phyloP scores from a whole-genome alignment of 2,113 vertebrate genomes.

The Mus spicilegus region DNA sequence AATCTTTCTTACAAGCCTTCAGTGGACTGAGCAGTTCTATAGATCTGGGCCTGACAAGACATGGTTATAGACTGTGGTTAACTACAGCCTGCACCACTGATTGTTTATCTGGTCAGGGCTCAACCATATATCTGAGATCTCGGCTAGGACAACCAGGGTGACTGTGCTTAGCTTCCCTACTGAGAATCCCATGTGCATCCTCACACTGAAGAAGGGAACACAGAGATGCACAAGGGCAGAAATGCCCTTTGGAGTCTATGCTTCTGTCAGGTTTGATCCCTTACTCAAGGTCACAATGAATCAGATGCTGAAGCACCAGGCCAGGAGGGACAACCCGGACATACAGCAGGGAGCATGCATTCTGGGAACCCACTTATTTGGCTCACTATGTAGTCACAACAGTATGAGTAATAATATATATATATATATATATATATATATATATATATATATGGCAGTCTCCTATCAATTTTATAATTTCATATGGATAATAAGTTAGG shows the following conservation, averaged over 20 bases:
- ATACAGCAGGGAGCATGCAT: background rate
- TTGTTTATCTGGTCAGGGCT: background rate
- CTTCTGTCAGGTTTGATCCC: background rate
- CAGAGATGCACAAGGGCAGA: background rate
- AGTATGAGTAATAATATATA: slow-evolving; percentile 85
- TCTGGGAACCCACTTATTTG: background rate
- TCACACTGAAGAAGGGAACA: background rate
- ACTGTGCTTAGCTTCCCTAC: background rate
- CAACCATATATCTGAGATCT: background rate
- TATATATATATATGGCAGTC: slow-evolving; percentile 91
- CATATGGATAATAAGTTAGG: slow-evolving; percentile 95
- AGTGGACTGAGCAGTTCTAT: background rate
- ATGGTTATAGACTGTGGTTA: background rate
- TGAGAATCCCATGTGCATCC: rapidly evolving
- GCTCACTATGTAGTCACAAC: slow-evolving; percentile 84
- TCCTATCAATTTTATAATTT: slow-evolving; percentile 94
- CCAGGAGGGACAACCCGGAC: background rate
- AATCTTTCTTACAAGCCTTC: background rate
- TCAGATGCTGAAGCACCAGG: background rate
- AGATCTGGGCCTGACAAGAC: background rate
- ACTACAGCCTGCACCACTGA: background rate
- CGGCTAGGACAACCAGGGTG: background rate
- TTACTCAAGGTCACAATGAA: background rate
- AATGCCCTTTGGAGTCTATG: background rate
- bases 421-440: too few species aligned